Conservation (phyloP, 2,797 vertebrate species). For the Myotis pilosus region DNA sequence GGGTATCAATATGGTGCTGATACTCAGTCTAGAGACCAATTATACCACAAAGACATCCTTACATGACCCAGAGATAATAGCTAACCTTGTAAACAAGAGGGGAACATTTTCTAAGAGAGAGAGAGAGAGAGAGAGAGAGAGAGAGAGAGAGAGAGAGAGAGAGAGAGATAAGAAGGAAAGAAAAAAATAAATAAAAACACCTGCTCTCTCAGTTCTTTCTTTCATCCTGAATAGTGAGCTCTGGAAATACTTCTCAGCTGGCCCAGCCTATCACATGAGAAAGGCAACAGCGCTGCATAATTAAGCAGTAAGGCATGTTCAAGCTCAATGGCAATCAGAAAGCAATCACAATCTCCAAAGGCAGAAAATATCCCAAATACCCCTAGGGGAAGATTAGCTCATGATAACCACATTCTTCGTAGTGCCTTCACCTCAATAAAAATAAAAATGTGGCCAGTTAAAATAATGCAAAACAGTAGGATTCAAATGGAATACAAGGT, state of each 20-base stretch:
- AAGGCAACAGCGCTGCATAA: conserved; percentile 51
- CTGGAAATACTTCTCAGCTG: not conserved
- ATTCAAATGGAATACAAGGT: conserved; percentile 67
- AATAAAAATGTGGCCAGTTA: conserved; percentile 76
- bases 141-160: too few species aligned
- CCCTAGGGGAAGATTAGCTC: conserved; percentile 78
- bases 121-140: not conserved
- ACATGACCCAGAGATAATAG: not conserved
- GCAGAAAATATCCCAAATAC: conserved; percentile 76
- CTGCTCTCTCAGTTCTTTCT: not conserved
- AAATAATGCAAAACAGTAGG: conserved; percentile 65
- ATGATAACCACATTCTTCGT: conserved; percentile 71
- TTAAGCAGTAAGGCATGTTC: conserved; percentile 80
- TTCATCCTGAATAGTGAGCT: not conserved
- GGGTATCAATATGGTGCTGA: not conserved
- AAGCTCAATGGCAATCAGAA: conserved; percentile 71
- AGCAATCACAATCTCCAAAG: conserved; percentile 78
- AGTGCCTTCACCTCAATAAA: conserved; percentile 76
- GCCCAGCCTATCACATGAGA: not conserved
- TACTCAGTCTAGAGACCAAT: not conserved
- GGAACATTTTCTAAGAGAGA: not conserved
- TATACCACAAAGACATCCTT: not conserved
- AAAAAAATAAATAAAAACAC: not conserved
- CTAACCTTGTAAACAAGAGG: not conserved
- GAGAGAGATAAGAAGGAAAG: not conserved